Evolutionary conservation across 2,113 vertebrate species (phyloP).

Genomic region (Alces alces): DNA sequence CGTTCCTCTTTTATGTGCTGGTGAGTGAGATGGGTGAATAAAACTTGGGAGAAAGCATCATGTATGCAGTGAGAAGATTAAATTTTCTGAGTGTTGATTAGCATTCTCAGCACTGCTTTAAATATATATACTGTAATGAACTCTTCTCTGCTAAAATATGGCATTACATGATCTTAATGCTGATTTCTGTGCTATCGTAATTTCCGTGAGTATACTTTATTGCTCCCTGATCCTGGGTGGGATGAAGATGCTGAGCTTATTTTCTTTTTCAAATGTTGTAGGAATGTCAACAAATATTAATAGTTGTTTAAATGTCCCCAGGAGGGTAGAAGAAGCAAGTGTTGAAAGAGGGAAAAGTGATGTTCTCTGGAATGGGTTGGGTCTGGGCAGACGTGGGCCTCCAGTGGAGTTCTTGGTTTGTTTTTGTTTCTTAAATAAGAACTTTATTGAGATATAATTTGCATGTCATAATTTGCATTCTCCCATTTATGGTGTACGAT

Average conservation of each 20-base stretch:
- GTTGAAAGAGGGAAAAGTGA: not conserved
- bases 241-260: conserved; percentile 17
- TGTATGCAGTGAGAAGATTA: conserved; percentile 52
- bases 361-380: not conserved
- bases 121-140: conserved; percentile 60
- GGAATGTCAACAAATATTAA: not conserved
- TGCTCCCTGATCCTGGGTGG: not conserved
- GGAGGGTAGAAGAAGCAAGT: not conserved
- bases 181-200: not conserved
- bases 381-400: not conserved
- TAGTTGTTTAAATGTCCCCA: not conserved
- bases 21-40: conserved; percentile 32
- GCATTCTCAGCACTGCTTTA: conserved; percentile 50
- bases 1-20: not conserved
- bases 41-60: conserved; percentile 51
- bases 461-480: not conserved
- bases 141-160: conserved; percentile 35
- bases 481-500: not conserved
- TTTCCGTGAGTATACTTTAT: conserved; percentile 36
- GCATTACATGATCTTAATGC: conserved; percentile 12
- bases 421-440: not conserved
- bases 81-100: conserved; percentile 54
- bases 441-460: conserved; percentile 6
- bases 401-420: not conserved
- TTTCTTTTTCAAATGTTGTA: not conserved